phyloP scores from a whole-genome alignment of 2,797 vertebrate species.

The Darevskia mixta region DNA sequence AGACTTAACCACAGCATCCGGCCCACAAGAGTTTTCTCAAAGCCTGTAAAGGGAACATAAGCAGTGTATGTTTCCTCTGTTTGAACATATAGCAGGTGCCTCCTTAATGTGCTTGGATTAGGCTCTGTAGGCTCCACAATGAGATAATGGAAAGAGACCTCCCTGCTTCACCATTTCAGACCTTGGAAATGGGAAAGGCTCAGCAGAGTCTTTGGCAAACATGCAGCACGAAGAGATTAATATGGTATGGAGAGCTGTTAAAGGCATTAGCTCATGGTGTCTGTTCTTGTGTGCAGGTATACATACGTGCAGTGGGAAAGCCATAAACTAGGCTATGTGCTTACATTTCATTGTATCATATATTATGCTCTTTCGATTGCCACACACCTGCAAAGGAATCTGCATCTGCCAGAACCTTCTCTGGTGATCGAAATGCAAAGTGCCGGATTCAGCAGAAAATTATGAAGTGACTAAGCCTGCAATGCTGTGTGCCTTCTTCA shows the following conservation, averaged over 20 bases:
- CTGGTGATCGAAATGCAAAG: rapidly evolving
- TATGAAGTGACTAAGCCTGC: not conserved
- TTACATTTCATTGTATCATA: not conserved
- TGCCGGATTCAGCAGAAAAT: not conserved
- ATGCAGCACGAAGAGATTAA: not conserved
- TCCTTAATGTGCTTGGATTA: conserved; percentile 23
- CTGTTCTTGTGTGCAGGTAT: rapidly evolving
- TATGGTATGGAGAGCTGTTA: conserved; percentile 17
- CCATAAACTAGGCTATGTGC: not conserved
- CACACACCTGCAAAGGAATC: not conserved
- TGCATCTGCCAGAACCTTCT: not conserved
- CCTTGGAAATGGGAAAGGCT: conserved; percentile 26
- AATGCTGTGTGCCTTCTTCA: not conserved
- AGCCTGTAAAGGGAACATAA: conserved; percentile 46
- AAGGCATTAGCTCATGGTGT: conserved; percentile 31
- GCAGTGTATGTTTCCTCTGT: conserved; percentile 32
- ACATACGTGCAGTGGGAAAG: too few relatives aligned
- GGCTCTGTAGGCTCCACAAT: not conserved
- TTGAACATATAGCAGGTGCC: conserved; percentile 62
- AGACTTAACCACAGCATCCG: conserved; percentile 24
- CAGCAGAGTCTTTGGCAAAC: conserved; percentile 19
- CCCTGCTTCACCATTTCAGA: not conserved
- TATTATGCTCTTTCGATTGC: not conserved
- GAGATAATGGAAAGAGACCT: conserved; percentile 5
- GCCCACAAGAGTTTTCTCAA: conserved; percentile 30